A percentile compares a stretch with the other conserved stretches of the same genome.
phyloP scores from a whole-genome alignment of 2,113 vertebrate species.

The Steatornis caripensis region DNA sequence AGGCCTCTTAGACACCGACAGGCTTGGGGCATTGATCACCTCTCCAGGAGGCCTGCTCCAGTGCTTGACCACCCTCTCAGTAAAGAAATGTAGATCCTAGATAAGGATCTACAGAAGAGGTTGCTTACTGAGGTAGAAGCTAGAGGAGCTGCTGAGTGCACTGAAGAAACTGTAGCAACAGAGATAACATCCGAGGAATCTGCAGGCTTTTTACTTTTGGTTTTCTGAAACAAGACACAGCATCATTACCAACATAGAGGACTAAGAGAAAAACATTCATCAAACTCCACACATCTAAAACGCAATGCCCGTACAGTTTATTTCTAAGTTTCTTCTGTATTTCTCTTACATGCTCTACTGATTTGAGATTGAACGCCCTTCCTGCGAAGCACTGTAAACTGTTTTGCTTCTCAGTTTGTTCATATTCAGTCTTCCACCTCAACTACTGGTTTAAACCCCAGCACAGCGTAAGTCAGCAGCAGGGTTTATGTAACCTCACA shows the following conservation, averaged over 20 bases:
- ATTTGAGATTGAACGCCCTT: not conserved
- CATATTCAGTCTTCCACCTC: accelerated
- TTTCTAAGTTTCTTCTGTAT: not conserved
- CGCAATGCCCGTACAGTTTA: not conserved
- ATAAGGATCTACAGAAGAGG: not conserved
- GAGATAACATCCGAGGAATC: not conserved
- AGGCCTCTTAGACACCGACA: no score
- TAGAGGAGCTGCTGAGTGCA: constrained; percentile 11
- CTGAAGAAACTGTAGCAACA: not conserved
- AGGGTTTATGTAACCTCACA: not conserved
- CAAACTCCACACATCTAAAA: not conserved
- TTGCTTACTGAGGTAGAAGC: constrained; percentile 22
- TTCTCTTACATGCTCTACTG: not conserved
- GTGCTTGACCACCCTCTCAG: not conserved
- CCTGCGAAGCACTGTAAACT: not conserved
- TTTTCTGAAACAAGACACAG: constrained; percentile 19
- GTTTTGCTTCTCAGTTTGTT: not conserved
- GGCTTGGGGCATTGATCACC: not conserved
- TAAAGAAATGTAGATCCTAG: no score
- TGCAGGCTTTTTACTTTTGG: not conserved
- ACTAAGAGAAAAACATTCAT: not conserved
- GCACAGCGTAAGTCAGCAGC: not conserved
- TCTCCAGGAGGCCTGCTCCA: not conserved
- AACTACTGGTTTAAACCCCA: not conserved
- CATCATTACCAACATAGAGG: not conserved